Base-by-base conservation (phyloP, 2,797 vertebrate genomes). In the Echeneis naucrates region DNA sequence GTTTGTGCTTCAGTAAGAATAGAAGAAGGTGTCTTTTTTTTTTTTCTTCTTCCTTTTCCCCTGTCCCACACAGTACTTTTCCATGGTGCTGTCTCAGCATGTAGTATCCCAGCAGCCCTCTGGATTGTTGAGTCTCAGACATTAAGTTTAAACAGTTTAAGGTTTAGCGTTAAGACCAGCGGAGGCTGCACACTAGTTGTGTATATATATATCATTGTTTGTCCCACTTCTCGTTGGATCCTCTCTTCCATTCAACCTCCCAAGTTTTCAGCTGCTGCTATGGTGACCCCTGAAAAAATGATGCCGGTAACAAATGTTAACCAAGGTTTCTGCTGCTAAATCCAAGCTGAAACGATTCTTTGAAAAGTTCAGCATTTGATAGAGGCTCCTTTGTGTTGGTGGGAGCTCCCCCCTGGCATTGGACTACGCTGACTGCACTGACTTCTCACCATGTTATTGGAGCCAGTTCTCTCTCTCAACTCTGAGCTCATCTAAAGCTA, bases 361-460 rank as follows among this genome's bases (percentile, higher is more conserved):
- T 86, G 67, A 88, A 74, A 68, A 61, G 78, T 77, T 54, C 62
- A 42, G 68, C 35, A 0, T 72, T 9, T 61, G 84, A 92, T 89
- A 91, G 88, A 92, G 86, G 80, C 75, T 64, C 79, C 88, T 88
- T 93, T 91, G 91, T 91, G 87, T 85, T 21, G 30, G 0, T 6
- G 62, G 82, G 80, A 86, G 85, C 85, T 85, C 87, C 82, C 78
- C 66, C 79, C 70, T 84, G 83, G 85, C 87, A 63, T 48, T 30
- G 62, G 53, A 60, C 82, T 82, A 68, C 53, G 27, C 77, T 63
- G 77, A 70, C 73, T 71, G 84, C 83, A 64, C 40, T 30, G 81
- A 82, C 88, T 87, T 82, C 78, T 75, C 50, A 72, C 81, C 48
- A 27, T 88, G 87, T 92, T 91, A 83, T 87, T 91, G 85, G 89